phyloP scores from a whole-genome alignment of 2,797 vertebrate genomes.

The Melanotaenia maccullochi region DNA sequence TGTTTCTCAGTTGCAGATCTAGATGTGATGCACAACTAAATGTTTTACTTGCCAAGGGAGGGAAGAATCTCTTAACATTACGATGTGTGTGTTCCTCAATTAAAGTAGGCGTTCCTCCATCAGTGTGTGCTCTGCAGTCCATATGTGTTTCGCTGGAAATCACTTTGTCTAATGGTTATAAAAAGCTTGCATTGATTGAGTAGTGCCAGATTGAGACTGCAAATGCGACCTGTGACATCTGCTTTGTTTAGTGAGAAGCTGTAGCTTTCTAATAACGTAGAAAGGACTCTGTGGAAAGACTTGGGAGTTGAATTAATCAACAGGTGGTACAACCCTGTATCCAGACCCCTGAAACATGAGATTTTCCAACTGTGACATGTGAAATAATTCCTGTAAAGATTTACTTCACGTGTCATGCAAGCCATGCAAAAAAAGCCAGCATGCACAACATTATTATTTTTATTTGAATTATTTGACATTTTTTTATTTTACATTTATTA shows the following conservation, averaged over 20 bases:
- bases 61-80: neutral
- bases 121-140: neutral
- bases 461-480: no score
- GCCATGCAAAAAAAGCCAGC: neutral
- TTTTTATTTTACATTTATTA: no score
- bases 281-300: neutral
- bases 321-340: neutral
- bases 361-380: neutral
- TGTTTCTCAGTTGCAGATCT: no score
- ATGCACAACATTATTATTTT: neutral
- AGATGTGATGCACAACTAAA: neutral
- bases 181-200: neutral
- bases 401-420: neutral
- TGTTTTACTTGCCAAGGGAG: neutral
- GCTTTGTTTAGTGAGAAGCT: neutral
- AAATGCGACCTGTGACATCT: neutral
- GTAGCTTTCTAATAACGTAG: neutral
- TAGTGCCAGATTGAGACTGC: neutral
- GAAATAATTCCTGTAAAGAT: neutral
- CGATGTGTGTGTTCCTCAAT: no score
- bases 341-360: neutral
- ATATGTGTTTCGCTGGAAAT: neutral
- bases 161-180: neutral
- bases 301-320: neutral
- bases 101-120: neutral